Base-by-base conservation (phyloP, 2,888 invertebrate species). In the Rosalia funebris region DNA sequence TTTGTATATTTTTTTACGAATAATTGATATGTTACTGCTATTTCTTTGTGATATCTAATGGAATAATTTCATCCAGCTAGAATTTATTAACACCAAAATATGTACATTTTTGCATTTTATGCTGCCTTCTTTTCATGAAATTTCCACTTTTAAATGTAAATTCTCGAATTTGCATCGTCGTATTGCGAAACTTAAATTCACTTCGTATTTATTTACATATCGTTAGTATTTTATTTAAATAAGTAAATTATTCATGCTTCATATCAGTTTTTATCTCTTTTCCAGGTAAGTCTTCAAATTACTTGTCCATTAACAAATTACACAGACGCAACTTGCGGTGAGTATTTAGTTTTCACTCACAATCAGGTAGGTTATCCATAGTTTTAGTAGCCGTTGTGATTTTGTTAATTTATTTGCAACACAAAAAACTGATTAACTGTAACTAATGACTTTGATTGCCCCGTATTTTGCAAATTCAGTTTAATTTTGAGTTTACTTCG, bases 121-220 rank as follows among this genome's bases (percentile, higher is more conserved):
- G 19, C 34, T 54, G 32, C 34, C 44, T 44, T 54, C 42, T 54
- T 53, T 54, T 54, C 34, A 42, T 44, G 19, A 54, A 54, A 44
- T 54, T 45, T 42, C 36, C 32, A 54, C 54, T 54, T 54, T 54
- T 41, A 54, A 44, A 54, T 54, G 54, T 11, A 44, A 54, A 54
- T 54, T 54, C 31, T 32, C 39, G 17, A 42, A 44, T 45, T 44
- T 44, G 19, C 44, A 44, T 42, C 54, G 36, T 15, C 42, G 16
- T 34, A 36, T 31, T 54, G 54, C 34, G 44, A 44, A 54, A 44
- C 42, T 54, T 54, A 42, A 54, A 45, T 54, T 54, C 32, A 54
- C 36, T 54, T 44, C 34, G 54, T 54, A 54, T 54, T 54, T 54
- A 54, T 54, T 54, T 54, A 42, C 54, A 54, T 54, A 45, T 54